Base-by-base conservation (phyloP, 1,140 invertebrate genomes). In the Zaprionus taronus region DNA sequence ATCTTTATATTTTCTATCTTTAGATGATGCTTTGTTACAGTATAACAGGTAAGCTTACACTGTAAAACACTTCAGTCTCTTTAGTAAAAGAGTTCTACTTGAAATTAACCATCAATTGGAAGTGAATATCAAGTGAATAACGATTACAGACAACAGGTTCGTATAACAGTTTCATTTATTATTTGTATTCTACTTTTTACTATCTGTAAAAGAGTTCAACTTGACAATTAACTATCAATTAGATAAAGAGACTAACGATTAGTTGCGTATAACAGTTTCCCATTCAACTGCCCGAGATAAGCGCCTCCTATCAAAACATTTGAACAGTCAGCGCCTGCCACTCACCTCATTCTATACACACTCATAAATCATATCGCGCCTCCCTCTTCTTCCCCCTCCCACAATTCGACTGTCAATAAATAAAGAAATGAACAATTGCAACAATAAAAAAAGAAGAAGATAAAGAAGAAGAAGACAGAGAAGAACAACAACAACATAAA, bases 371-470 rank as follows among this genome's bases (percentile, higher is more conserved):
- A 51, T 22, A 51, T 24, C 2, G 11, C 20, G 2, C 11, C 20
- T n/a, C 2, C 47, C 47, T 4, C 11, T 11, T 5, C 47, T n/a
- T n/a, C 47, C 12, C 7, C 0, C 1, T 9, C 47, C 24, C 4
- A 12, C 4, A 12, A 49, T 58, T 63, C 51, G 34, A 22, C 53
- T 70, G 58, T 57, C 60, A 64, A 72, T 72, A 60, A 71, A 72
- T 28, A 65, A 26, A 44, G 60, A 44, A 58, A 28, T 53, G 36
- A 70, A 55, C 41, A 47, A 17, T 14, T 38, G 14, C 20, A 51
- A 24, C 47, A 51, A 49, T 9, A 22, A 49, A 49, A 4, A 0
- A 49, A 49, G 2, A 49, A 24, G 9, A 20, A 34, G 31, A 34
- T 4, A 7, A 11, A 34, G 9, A 20, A 34, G 28, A 31, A 31